Base-by-base conservation (phyloP, 2,113 vertebrate species). In the Carettochelys insculpta region DNA sequence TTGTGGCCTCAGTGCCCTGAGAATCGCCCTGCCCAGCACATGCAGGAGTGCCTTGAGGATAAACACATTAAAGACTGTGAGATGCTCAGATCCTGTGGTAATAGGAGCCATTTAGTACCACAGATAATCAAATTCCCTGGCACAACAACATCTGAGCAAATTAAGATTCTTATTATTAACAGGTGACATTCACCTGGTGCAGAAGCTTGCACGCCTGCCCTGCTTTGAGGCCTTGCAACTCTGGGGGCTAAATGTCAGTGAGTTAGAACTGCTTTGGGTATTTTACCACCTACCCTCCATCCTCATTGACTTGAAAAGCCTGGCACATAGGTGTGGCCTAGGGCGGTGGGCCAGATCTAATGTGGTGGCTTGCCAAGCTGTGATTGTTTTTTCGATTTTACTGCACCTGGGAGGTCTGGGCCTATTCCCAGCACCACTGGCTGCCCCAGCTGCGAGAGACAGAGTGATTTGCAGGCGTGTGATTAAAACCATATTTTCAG, bases 401-500 rank as follows among this genome's bases (percentile, higher is more conserved):
- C 65, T 47, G 34, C 65, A 73, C 51, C 75, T 86, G 85, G 82
- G 80, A 88, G 73, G 82, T 77, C 76, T 87, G 83, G 41, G 86
- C 10, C 34, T 79, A 3, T 89, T 95, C 85, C 79, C 90, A 92
- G 38, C 75, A 71, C 61, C 19, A 4, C 38, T 16, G 58, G 56
- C 82, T 4, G 0, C 10, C 8, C 79, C 58, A 31, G 58, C 78
- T 85, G 38, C 78, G 86, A 31, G 0, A 3, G 47, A 81, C 79
- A 93, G 82, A 43, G 22, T 81, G 92, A 92, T 92, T 75, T 86
- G 88, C n/a, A 68, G 75, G 16, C 51, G 31, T 5, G 1, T 87
- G 41, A 94, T 88, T 92, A 88, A 73, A 95, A 53, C 79, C 79
- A 1, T 17, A 54, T 88, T 83, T 85, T 51, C 82, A 86, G 43